Percentiles rank a stretch among this genome's conserved stretches.
Conservation (phyloP, 92 coral and sea anemone genomes). For the Palythoa caribaeorum region DNA sequence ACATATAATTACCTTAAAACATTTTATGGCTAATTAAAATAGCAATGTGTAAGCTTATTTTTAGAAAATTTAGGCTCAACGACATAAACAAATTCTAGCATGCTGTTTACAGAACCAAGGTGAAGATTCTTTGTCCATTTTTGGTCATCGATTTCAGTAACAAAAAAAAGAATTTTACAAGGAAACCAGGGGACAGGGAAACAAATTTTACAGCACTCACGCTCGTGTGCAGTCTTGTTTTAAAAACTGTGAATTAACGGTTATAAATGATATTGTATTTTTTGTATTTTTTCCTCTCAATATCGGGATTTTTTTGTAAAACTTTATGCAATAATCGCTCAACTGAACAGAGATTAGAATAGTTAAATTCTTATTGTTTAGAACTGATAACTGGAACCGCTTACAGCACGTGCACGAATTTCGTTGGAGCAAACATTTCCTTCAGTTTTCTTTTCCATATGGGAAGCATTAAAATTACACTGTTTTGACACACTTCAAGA, state of each 20-base stretch:
- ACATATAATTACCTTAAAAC: too few relatives aligned
- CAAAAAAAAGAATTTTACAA: background rate
- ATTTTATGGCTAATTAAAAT: background rate
- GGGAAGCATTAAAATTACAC: background rate
- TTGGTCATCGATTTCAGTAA: background rate
- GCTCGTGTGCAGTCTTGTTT: background rate
- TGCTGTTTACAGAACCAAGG: background rate
- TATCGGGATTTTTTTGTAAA: background rate
- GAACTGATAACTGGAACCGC: conserved; percentile 12
- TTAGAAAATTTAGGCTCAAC: background rate
- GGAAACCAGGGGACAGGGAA: background rate
- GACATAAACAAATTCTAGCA: background rate
- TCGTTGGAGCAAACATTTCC: background rate
- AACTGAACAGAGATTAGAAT: too few relatives aligned
- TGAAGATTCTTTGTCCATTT: background rate
- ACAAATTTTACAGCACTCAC: background rate
- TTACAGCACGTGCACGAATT: background rate
- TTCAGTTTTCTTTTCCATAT: background rate
- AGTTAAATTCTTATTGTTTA: background rate
- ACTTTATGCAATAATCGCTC: background rate
- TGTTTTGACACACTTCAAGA: background rate
- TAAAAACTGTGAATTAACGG: too few relatives aligned
- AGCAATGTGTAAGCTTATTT: background rate
- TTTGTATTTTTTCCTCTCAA: background rate
- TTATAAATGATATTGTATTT: too few relatives aligned